Conservation (phyloP, 30 jellyfish, hydroid and myxozoan genomes). For the Chrysaora quinquecirrha region DNA sequence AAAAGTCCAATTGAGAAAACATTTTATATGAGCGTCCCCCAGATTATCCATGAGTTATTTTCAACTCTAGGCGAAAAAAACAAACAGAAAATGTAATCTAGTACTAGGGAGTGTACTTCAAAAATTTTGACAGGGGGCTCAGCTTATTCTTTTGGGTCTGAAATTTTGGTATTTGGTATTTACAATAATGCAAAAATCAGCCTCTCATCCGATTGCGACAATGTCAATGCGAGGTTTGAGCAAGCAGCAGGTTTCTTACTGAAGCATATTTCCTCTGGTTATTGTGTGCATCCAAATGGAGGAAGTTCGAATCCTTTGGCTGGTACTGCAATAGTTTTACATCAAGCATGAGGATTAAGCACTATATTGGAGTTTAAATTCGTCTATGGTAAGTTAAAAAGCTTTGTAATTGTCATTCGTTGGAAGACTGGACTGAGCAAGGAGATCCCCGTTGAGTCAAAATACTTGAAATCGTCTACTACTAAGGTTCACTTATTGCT, state of each 20-base stretch:
- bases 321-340: constrained; percentile 41
- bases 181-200: neutral
- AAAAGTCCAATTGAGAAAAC: no score
- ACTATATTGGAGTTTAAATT: no score
- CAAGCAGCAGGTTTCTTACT: constrained; percentile 32
- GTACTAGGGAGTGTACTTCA: constrained; percentile 47
- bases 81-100: constrained; percentile 18
- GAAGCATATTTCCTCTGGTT: constrained; percentile 53
- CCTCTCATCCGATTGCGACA: neutral
- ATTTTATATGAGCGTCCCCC: no score
- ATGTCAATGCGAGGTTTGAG: constrained; percentile 21
- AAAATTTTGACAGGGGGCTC: constrained; percentile 6
- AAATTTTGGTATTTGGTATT: no score
- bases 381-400: no score
- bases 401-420: neutral
- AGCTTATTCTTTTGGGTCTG: no score
- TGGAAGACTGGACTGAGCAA: neutral
- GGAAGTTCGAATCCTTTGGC: constrained; percentile 27
- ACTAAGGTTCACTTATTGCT: no score
- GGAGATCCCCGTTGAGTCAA: neutral
- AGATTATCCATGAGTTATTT: no score
- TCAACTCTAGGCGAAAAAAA: no score
- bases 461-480: neutral
- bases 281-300: no score
- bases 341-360: constrained; percentile 46